A percentile compares a stretch with the other conserved stretches of the same genome.
Evolutionary conservation across 2,797 vertebrate species (phyloP).

Genomic region (Diceros bicornis): DNA sequence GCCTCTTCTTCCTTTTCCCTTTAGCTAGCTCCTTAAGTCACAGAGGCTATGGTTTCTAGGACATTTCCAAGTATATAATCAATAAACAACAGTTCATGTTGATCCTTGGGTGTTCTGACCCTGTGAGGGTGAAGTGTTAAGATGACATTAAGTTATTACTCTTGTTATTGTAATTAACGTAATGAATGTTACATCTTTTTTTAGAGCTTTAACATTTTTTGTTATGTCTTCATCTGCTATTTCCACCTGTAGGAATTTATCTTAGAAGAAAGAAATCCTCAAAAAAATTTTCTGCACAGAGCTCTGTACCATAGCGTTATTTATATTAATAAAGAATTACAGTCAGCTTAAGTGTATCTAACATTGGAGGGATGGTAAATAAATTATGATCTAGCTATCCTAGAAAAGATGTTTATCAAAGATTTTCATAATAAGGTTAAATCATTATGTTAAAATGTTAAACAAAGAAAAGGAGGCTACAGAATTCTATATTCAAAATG

Average conservation of each 20-base stretch:
- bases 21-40: not conserved
- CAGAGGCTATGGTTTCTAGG: conserved; percentile 47
- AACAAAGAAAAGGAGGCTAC: conserved; percentile 38
- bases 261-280: conserved; percentile 24
- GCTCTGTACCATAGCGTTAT: not conserved
- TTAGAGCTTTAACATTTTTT: conserved; percentile 20
- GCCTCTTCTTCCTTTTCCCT: not conserved
- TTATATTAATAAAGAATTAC: conserved; percentile 43
- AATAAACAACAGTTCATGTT: not conserved
- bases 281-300: not conserved
- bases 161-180: not conserved
- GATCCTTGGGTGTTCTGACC: not conserved
- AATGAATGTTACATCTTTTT: not conserved
- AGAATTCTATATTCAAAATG: conserved; percentile 55
- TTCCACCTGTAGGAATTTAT: not conserved
- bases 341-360: not conserved
- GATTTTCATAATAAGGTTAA: conserved; percentile 52
- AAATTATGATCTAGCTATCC: conserved; percentile 4
- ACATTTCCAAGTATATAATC: conserved; percentile 1
- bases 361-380: conserved; percentile 53
- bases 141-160: not conserved
- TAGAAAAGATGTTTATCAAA: conserved; percentile 53
- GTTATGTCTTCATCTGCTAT: not conserved
- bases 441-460: conserved; percentile 36
- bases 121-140: not conserved